Evolutionary conservation across 2,113 vertebrate genomes (phyloP).

Genomic region (Channa argus): DNA sequence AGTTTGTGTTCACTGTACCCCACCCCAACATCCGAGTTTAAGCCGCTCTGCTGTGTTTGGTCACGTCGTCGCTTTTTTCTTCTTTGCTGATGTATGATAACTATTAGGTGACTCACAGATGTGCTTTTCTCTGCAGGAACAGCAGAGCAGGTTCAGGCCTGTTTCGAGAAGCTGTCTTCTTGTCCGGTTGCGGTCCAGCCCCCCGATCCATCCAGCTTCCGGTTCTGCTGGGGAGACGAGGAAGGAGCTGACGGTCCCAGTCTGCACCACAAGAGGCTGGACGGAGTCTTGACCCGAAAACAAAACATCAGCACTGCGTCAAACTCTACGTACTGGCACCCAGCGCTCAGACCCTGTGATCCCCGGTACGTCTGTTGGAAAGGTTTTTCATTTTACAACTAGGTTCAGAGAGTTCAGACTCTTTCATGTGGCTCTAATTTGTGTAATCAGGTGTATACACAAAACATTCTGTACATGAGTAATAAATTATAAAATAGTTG

Average conservation of each 20-base stretch:
- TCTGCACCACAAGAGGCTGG: slow-evolving; percentile 85
- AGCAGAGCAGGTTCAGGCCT: slow-evolving; percentile 84
- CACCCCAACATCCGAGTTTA: no score
- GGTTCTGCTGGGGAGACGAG: slow-evolving; percentile 87
- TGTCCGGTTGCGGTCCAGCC: slow-evolving; percentile 24
- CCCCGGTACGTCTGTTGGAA: background rate
- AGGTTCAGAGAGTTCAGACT: no score
- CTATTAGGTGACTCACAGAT: no score
- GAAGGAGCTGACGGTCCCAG: slow-evolving; percentile 77
- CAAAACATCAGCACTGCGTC: background rate
- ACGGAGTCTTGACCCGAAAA: slow-evolving; percentile 61
- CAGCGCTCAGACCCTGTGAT: slow-evolving; percentile 39
- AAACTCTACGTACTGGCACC: slow-evolving; percentile 89
- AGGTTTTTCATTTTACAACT: no score
- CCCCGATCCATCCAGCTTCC: slow-evolving; percentile 84
- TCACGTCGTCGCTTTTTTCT: no score
- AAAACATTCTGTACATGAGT: no score
- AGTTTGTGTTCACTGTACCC: background rate
- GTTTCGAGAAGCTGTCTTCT: slow-evolving; percentile 84
- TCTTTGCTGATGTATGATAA: no score
- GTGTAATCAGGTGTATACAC: no score
- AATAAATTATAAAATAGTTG: no score
- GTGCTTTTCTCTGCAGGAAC: slow-evolving; percentile 77
- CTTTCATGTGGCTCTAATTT: no score
- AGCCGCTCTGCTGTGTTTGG: no score